Base-by-base conservation (phyloP, 2,888 invertebrate genomes). In the Melikaiella ostensackeni region DNA sequence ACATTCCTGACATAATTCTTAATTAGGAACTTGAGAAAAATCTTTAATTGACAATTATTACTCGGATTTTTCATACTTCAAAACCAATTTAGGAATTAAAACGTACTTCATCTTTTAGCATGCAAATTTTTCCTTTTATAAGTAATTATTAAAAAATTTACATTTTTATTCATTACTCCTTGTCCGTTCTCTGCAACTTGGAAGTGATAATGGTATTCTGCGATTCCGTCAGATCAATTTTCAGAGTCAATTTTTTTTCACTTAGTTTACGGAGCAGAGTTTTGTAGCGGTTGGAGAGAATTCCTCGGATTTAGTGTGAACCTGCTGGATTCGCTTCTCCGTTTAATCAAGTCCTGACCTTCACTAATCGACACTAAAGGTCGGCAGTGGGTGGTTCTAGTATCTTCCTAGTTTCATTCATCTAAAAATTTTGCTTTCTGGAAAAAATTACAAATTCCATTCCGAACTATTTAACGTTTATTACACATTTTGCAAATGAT, bases 341-440 rank as follows among this genome's bases (percentile, higher is more conserved):
- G n/a, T 50, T 70, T 70, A 70, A 70, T 70, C 30, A 70, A 70
- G 50, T 9, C 21, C n/a, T 33, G 50, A 70, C 70, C 70, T 70
- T 50, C 33, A 9, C 33, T 50, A 70, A 33, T n/a, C 16, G 42
- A n/a, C 46, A 19, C n/a, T 50, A 70, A 70, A 30, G 30, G 30
- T 63, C 35, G 35, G 8, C 9, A 33, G 63, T 21, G 35, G 33
- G n/a, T 21, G 63, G 35, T 70, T 19, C 11, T 19, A 9, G 42
- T 24, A 21, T 24, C 38, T 46, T 19, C 27, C 42, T 16, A 42
- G 30, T 30, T 46, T 27, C 8, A 9, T n/a, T 63, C 35, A 21
- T 35, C 33, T 27, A 11, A 9, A 6, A 59, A 27, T 33, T 50
- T 33, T 70, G 4, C n/a, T 50, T 33, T 13, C 21, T 30, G 7